Evolutionary conservation across 2,888 invertebrate genomes (phyloP).

Genomic region (Erebia palarica): DNA sequence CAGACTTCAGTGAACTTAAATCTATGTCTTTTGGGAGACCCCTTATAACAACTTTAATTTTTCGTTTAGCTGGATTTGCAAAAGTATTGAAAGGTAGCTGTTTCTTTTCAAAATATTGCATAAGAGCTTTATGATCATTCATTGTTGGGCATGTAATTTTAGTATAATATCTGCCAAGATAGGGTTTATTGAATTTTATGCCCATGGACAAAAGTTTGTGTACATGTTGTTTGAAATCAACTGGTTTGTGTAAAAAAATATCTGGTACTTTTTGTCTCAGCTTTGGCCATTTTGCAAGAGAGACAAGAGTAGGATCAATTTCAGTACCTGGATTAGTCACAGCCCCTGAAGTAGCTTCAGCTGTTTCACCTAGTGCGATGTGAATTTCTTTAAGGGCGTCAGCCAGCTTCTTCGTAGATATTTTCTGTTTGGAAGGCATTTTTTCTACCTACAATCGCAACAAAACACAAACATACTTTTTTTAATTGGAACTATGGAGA

Average conservation of each 20-base stretch:
- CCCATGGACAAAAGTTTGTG: conserved; percentile 47
- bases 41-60: conserved; percentile 60
- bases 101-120: conserved; percentile 54
- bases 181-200: conserved; percentile 53
- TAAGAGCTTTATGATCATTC: conserved; percentile 53
- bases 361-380: conserved; percentile 36
- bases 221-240: conserved; percentile 48
- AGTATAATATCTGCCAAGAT: conserved; percentile 44
- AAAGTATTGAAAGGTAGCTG: conserved; percentile 62
- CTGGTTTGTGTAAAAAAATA: conserved; percentile 57
- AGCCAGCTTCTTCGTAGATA: conserved; percentile 41
- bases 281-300: conserved; percentile 52
- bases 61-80: conserved; percentile 55
- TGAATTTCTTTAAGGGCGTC: conserved; percentile 41
- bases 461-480: conserved; percentile 28
- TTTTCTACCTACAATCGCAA: conserved; percentile 30
- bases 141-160: conserved; percentile 52
- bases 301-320: conserved; percentile 40
- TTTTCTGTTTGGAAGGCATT: conserved; percentile 45
- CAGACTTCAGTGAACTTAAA: conserved; percentile 49
- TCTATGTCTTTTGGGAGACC: conserved; percentile 54
- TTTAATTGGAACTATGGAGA: too few species aligned
- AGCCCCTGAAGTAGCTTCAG: conserved; percentile 13
- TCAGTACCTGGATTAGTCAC: conserved; percentile 36
- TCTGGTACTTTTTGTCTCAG: conserved; percentile 52